Conservation (phyloP, 2,888 invertebrate genomes). For the Dioctria linearis region DNA sequence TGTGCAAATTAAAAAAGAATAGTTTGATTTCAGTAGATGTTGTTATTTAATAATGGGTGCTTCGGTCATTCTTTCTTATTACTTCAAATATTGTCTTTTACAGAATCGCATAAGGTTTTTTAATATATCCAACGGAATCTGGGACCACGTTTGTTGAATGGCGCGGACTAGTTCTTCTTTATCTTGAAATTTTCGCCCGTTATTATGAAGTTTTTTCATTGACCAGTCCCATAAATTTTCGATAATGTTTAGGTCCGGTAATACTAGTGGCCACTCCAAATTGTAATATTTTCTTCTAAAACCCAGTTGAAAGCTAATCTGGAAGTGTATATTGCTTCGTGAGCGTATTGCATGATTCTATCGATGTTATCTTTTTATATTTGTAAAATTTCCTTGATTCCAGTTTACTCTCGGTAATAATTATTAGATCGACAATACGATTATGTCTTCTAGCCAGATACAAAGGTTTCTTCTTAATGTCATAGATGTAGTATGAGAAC, state of each 20-base stretch:
- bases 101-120: not conserved
- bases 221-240: not conserved
- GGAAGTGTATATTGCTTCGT: not conserved
- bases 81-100: constrained; percentile 1
- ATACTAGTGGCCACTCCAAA: not conserved
- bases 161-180: not conserved
- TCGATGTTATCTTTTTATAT: not conserved
- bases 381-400: not conserved
- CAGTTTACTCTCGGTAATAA: not conserved
- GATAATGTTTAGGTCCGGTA: not conserved
- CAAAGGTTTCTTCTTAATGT: not conserved
- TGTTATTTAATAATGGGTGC: not conserved
- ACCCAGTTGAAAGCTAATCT: not conserved
- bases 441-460: not conserved
- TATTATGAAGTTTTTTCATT: too few species aligned
- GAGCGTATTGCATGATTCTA: not conserved
- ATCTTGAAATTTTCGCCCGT: too few species aligned
- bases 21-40: not conserved
- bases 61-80: not conserved
- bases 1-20: not conserved
- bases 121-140: not conserved
- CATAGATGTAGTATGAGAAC: not conserved
- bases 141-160: not conserved
- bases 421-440: not conserved
- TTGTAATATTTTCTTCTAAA: not conserved